Evolutionary conservation across 2,797 vertebrate genomes (phyloP).

Genomic region (Heterohyrax brucei): DNA sequence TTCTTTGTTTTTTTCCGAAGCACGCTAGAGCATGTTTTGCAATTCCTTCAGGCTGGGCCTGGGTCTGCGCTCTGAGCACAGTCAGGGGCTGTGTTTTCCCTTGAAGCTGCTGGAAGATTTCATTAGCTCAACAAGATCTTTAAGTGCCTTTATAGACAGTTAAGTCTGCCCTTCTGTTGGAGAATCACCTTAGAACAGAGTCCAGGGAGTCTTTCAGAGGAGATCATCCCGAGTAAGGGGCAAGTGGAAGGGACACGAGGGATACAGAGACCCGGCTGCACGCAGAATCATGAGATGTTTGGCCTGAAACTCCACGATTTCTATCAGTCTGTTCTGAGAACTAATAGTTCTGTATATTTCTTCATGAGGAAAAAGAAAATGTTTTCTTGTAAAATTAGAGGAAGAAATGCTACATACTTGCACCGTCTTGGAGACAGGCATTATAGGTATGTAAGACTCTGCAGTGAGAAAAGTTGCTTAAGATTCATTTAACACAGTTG

Average conservation of each 20-base stretch:
- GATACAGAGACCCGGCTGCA: neutral
- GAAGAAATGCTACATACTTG: neutral
- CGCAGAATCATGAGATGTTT: neutral
- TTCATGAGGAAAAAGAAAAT: neutral
- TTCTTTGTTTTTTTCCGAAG: slow-evolving; percentile 80
- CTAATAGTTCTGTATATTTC: neutral
- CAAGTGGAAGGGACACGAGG: neutral
- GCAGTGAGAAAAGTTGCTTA: neutral
- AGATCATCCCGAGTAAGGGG: neutral
- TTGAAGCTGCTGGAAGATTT: slow-evolving; percentile 40
- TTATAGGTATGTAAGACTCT: neutral
- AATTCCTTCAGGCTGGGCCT: slow-evolving; percentile 60
- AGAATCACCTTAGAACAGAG: slow-evolving; percentile 51
- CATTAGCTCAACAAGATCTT: slow-evolving; percentile 41
- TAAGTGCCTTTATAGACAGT: slow-evolving; percentile 60
- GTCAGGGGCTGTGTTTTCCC: slow-evolving; percentile 38
- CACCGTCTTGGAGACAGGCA: neutral
- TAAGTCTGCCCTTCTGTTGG: slow-evolving; percentile 39
- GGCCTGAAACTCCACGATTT: neutral
- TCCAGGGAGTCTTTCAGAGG: neutral
- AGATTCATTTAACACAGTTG: neutral
- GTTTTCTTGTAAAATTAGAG: neutral
- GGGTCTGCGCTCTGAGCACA: slow-evolving; percentile 50
- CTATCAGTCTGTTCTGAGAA: neutral
- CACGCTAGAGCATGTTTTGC: slow-evolving; percentile 61